phyloP scores from a whole-genome alignment of 2,113 vertebrate genomes.

The Misgurnus anguillicaudatus region DNA sequence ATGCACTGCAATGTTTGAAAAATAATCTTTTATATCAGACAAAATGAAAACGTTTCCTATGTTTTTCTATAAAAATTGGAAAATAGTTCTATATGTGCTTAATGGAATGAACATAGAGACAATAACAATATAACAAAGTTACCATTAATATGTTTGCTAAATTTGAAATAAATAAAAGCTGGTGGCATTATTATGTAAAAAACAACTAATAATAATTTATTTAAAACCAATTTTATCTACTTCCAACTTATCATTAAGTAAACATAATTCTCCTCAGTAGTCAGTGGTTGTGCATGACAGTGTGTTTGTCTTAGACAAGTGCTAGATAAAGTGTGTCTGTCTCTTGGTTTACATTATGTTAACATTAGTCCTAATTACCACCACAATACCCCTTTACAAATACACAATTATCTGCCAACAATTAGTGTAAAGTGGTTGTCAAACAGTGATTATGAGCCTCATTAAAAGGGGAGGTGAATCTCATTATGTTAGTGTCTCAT shows the following conservation, averaged over 20 bases:
- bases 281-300: background rate
- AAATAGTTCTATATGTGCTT: background rate
- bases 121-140: too few species aligned
- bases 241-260: background rate
- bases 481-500: slow-evolving; percentile 18
- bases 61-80: too few species aligned
- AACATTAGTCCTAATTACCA: slow-evolving; percentile 36
- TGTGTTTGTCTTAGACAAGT: slow-evolving; percentile 22
- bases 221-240: background rate
- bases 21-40: too few species aligned
- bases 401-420: slow-evolving; percentile 32
- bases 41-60: too few species aligned
- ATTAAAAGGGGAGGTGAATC: slow-evolving; percentile 28
- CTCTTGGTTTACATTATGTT: background rate
- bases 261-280: background rate
- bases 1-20: too few species aligned
- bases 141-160: too few species aligned
- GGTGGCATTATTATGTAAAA: too few species aligned
- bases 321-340: slow-evolving; percentile 26
- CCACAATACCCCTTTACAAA: slow-evolving; percentile 29
- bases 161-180: too few species aligned
- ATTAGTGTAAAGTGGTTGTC: slow-evolving; percentile 18
- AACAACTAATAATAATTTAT: too few species aligned
- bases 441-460: slow-evolving; percentile 39
- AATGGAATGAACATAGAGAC: too few species aligned